Base-by-base conservation (phyloP, 2,113 vertebrate species). In the Neomonachus schauinslandi region DNA sequence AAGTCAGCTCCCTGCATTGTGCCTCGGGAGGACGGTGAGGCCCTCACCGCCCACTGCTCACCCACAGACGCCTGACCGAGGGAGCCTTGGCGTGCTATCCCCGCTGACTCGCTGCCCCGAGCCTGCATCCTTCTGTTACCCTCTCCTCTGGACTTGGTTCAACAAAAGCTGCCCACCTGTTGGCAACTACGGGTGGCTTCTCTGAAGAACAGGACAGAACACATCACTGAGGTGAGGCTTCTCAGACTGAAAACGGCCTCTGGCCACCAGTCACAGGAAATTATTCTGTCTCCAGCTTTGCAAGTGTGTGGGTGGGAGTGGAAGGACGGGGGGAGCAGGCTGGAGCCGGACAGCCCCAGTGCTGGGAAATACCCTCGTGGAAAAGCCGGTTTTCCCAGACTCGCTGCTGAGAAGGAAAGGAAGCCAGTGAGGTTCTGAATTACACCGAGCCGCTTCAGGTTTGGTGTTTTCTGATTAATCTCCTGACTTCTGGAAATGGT, bases 221-320 rank as follows among this genome's bases (percentile, higher is more conserved):
- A 36, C 31, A 2, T 11, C 6, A 1, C 39, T 8, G 2, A 31
- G 0, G 0, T 0, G 31, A 28, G 57, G 71, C 18, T 72, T 26
- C 55, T 65, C 46, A 2, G n/a, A 39, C 15, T 1, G 0, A 55
- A 18, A 77, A 22, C 0, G 1, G 46, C 51, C 22, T 0, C 4
- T 8, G 28, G 69, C 57, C 18, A 11, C 39, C 4, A 39, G 36
- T 39, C 39, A 87, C 28, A 51, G 49, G 39, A 12, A 63, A 61
- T 2, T 4, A n/a, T 55, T 9, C 11, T 11, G 12, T 53, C 55
- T 9, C 31, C 2, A 49, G 74, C 65, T 72, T 36, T 26, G 65
- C 39, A 63, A 65, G 65, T 28, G 6, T 13, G 36, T 26, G 21
- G 79, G 26, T 4, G 46, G 9, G 9, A 16, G 63, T 12, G 39